Base-by-base conservation (phyloP, 2,797 vertebrate genomes). In the Garrulus glandarius region DNA sequence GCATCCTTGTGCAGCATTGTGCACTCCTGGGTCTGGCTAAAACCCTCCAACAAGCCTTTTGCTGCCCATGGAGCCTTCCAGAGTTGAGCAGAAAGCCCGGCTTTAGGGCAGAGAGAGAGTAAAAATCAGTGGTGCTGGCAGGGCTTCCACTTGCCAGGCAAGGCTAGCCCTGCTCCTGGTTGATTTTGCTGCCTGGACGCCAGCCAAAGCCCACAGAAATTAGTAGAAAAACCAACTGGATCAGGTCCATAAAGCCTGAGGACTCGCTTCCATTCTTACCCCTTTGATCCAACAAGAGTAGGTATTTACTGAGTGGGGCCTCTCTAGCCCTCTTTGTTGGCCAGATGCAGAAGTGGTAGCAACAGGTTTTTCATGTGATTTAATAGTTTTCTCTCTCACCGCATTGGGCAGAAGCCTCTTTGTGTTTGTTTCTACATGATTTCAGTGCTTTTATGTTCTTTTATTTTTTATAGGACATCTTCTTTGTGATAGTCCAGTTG, bases 191-290 rank as follows among this genome's bases (percentile, higher is more conserved):
- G 34, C 84, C 63, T 95, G 95, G 87, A 72, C 26, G 37, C 52
- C 63, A 70, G 92, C 93, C 93, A 96, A 95, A 95, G 75, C 95
- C 95, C 89, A 84, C 93, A 95, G 87, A 96, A 96, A 96, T 97
- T 94, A 97, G 95, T 43, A 92, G 87, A 96, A 89, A 95, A 96
- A 75, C 91, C 94, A 85, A 93, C 87, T 95, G 91, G 95, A 89
- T 89, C 82, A 65, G 89, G 76, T 95, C 92, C 96, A 95, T 89
- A 87, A 80, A 92, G 91, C 92, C 92, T 36, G 84, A 95, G 92
- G 96, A 94, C 69, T 94, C 0, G 3, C 85, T 93, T 95, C 95
- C 96, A 95, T 93, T 91, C 92, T 89, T 81, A 71, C 47, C 32
- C 61, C 91, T 97, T 97, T 96, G 96, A 96, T 97, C 87, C 84